A percentile compares a stretch with the other conserved stretches of the same genome.
Conservation (phyloP, 2,797 vertebrate species). For the Anguilla obscura region DNA sequence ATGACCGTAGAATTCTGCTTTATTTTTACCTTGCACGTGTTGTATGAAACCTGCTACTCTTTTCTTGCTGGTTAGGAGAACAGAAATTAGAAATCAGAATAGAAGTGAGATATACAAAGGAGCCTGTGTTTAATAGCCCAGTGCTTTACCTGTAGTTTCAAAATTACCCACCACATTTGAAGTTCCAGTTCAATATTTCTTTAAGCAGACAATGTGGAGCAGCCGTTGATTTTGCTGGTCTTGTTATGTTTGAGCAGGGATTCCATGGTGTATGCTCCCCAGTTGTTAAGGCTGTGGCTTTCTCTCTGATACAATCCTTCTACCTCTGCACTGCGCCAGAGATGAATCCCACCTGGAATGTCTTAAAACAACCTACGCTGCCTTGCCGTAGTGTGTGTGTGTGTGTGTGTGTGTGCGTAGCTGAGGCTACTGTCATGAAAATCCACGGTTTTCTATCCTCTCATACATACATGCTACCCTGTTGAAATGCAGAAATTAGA, state of each 20-base stretch:
- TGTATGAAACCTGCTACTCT: background rate
- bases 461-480: background rate
- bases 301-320: background rate
- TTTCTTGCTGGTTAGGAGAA: background rate
- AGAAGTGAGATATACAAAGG: background rate
- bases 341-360: background rate
- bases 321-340: background rate
- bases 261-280: background rate
- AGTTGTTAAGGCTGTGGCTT: background rate
- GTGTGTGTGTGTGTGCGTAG: conserved; percentile 18
- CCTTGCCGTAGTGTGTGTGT: background rate
- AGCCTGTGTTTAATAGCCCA: background rate
- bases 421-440: background rate
- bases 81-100: background rate
- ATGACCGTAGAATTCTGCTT: background rate
- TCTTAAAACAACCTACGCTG: background rate
- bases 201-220: background rate
- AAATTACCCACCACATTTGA: background rate
- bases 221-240: background rate
- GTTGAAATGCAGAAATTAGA: background rate
- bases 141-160: background rate
- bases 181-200: background rate
- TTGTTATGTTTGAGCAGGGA: background rate
- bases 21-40: background rate
- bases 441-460: background rate